These are phyloP conservation scores for Solea senegalensis DNA, from an alignment of 2,113 vertebrate species.

Conservation along the genomic window DNA sequence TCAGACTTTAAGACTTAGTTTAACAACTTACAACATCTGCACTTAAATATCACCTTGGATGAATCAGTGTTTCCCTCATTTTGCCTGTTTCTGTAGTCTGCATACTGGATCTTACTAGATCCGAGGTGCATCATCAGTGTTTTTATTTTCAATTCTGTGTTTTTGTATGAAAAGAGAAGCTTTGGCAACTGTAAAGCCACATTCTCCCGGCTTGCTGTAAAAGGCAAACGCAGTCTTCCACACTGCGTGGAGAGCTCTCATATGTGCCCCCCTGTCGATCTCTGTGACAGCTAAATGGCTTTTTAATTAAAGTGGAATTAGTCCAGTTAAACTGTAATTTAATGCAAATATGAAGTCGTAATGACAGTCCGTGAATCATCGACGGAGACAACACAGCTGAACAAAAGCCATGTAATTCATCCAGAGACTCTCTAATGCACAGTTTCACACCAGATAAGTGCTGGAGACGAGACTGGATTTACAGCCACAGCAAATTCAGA, in stretches of 20 bases:
- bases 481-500: constrained; percentile 34
- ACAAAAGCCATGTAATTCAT: constrained; percentile 91
- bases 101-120: background rate
- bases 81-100: background rate
- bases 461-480: constrained; percentile 44
- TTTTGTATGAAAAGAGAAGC: background rate
- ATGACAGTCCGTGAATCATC: constrained; percentile 93
- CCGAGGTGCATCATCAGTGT: constrained; percentile 4
- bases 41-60: background rate
- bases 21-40: background rate
- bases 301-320: constrained; percentile 97
- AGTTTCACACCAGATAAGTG: constrained; percentile 62
- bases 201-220: constrained; percentile 22
- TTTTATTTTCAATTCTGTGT: background rate
- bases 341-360: constrained; percentile 96
- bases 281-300: constrained; percentile 90
- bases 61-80: background rate
- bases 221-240: constrained; percentile 63
- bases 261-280: constrained; percentile 79
- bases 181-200: constrained; percentile 28
- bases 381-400: constrained; percentile 88
- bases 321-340: constrained; percentile 95
- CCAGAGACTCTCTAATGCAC: constrained; percentile 74
- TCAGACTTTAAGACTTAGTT: background rate
- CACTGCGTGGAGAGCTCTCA: constrained; percentile 55